phyloP scores from a whole-genome alignment of 1,140 invertebrate species.

The Mizuhopecten yessoensis region DNA sequence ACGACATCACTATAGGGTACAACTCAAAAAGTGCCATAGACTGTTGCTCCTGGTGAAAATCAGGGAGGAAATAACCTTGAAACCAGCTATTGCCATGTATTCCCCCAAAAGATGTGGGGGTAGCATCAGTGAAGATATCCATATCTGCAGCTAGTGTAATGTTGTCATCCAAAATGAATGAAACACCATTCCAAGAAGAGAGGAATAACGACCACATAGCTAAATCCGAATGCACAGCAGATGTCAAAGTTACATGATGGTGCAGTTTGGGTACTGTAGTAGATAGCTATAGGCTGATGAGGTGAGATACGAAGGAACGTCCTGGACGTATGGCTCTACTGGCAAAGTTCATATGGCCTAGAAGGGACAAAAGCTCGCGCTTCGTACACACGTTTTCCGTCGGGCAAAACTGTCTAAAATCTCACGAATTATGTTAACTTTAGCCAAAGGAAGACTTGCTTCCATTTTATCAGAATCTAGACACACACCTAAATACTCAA shows the following conservation, averaged over 20 bases:
- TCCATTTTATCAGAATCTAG: conserved; percentile 49
- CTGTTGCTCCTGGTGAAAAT: neutral
- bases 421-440: conserved; percentile 47
- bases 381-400: conserved; percentile 53
- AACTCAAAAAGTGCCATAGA: too few species aligned
- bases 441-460: conserved; percentile 43
- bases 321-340: conserved; percentile 43
- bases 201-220: conserved; percentile 57
- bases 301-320: conserved; percentile 55
- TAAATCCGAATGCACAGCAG: conserved; percentile 39
- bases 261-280: conserved; percentile 32
- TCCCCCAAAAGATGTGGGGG: too few species aligned
- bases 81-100: too few species aligned
- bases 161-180: conserved; percentile 46
- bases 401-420: neutral
- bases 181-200: conserved; percentile 43
- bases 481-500: too few species aligned
- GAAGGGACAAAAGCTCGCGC: conserved; percentile 45
- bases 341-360: conserved; percentile 58
- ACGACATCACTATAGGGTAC: too few species aligned
- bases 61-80: conserved; percentile 43
- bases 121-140: too few species aligned
- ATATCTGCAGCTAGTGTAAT: conserved; percentile 23
- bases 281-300: conserved; percentile 41
- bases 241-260: conserved; percentile 46